A percentile compares a stretch with the other conserved stretches of the same genome.
These are phyloP conservation scores for Charina bottae DNA, from an alignment of 2,113 vertebrate species.

Conservation along the genomic window DNA sequence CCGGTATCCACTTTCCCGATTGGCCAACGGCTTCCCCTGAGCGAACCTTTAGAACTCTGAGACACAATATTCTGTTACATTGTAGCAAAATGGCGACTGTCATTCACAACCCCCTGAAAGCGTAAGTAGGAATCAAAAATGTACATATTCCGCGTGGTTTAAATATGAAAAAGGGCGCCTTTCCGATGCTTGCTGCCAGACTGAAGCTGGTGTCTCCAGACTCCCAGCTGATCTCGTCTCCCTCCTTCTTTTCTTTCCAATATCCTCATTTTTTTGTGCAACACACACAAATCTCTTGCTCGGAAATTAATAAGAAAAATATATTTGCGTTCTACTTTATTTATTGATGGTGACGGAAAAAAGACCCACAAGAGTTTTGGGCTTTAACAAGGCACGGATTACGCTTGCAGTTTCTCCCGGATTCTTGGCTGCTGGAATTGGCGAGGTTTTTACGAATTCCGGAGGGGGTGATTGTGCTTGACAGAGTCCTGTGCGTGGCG, in stretches of 20 bases:
- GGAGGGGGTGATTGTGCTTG: conserved; percentile 49
- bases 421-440: conserved; percentile 27
- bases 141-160: conserved; percentile 84
- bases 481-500: conserved; percentile 38
- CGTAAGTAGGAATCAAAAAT: conserved; percentile 92
- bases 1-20: conserved; percentile 78
- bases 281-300: conserved; percentile 67
- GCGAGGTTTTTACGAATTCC: conserved; percentile 47
- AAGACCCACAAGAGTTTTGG: not conserved
- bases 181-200: conserved; percentile 68
- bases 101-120: conserved; percentile 99
- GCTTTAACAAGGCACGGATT: not conserved
- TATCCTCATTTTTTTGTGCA: conserved; percentile 56
- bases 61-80: conserved; percentile 97
- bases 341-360: conserved; percentile 14
- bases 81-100: conserved; percentile 99
- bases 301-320: conserved; percentile 73
- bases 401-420: conserved; percentile 37
- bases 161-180: conserved; percentile 83
- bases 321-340: conserved; percentile 60
- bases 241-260: conserved; percentile 68
- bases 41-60: conserved; percentile 90
- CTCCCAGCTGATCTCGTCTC: conserved; percentile 60
- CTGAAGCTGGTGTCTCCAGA: conserved; percentile 58
- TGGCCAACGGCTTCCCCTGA: conserved; percentile 82